These are phyloP conservation scores for Canis aureus DNA, from an alignment of 2,113 vertebrate species.

Conservation along the genomic window DNA sequence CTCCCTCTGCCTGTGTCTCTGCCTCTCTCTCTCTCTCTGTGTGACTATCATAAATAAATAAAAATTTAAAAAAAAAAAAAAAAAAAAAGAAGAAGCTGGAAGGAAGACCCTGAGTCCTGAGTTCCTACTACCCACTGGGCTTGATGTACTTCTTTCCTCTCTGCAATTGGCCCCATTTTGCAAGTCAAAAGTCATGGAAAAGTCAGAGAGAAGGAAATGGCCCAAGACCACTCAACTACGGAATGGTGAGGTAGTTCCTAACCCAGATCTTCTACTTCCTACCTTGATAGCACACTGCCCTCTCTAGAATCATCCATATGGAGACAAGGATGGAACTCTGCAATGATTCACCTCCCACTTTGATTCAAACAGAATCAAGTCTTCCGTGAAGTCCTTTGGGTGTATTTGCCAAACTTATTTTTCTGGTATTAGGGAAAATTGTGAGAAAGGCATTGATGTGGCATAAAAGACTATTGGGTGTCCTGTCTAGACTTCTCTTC, in stretches of 20 bases:
- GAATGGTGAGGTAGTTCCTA: not conserved
- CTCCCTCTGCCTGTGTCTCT: no score
- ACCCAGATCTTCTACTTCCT: not conserved
- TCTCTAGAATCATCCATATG: not conserved
- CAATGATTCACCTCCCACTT: not conserved
- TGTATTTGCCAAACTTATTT: not conserved
- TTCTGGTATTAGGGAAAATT: constrained; percentile 35
- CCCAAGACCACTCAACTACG: not conserved
- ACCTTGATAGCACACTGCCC: not conserved
- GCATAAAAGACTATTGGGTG: not conserved
- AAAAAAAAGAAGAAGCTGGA: not conserved
- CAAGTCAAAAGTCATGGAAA: not conserved
- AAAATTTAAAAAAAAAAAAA: no score
- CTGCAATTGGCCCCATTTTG: not conserved
- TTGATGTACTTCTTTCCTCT: not conserved
- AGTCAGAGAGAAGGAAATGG: not conserved
- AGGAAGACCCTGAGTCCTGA: not conserved
- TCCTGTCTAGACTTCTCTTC: not conserved
- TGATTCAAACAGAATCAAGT: not conserved
- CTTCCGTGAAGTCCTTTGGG: not conserved
- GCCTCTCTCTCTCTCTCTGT: no score
- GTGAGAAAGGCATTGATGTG: not conserved
- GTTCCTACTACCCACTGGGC: not conserved
- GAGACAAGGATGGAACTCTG: not conserved
- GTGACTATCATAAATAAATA: no score